Evolutionary conservation across 2,797 vertebrate species (phyloP).

Genomic region (Phalanger gymnotis): DNA sequence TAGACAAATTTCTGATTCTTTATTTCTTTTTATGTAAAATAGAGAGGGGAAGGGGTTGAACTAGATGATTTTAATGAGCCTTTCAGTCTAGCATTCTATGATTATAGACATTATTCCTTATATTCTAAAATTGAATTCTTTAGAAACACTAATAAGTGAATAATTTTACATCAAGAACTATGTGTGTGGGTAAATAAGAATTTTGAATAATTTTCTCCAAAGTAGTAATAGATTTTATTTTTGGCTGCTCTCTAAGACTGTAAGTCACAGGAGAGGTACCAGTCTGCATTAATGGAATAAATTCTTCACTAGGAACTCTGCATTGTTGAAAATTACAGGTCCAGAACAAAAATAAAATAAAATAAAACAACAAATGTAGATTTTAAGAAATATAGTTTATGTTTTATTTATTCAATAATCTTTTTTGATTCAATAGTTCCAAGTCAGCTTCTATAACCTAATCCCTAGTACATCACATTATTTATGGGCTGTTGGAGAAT

Average conservation of each 20-base stretch:
- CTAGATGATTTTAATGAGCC: not conserved
- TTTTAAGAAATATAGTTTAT: conserved; percentile 31
- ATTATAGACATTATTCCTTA: not conserved
- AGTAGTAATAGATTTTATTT: conserved; percentile 21
- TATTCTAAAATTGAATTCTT: conserved; percentile 4
- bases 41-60: not conserved
- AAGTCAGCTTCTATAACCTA: not conserved
- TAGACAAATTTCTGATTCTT: not conserved
- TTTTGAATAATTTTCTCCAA: conserved; percentile 40
- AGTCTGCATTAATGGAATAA: not conserved
- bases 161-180: conserved; percentile 33
- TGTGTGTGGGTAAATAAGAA: conserved; percentile 24
- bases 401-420: conserved; percentile 29
- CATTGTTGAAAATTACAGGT: not conserved
- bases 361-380: not conserved
- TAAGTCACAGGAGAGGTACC: not conserved
- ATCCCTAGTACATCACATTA: conserved; percentile 35
- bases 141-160: conserved; percentile 4
- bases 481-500: conserved; percentile 45
- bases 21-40: not conserved
- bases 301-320: not conserved
- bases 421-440: conserved; percentile 20
- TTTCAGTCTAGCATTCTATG: not conserved
- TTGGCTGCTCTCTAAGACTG: not conserved
- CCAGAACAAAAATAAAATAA: not conserved